Evolutionary conservation across 2,797 vertebrate species (phyloP).

Genomic region (Uromys caudimaculatus): DNA sequence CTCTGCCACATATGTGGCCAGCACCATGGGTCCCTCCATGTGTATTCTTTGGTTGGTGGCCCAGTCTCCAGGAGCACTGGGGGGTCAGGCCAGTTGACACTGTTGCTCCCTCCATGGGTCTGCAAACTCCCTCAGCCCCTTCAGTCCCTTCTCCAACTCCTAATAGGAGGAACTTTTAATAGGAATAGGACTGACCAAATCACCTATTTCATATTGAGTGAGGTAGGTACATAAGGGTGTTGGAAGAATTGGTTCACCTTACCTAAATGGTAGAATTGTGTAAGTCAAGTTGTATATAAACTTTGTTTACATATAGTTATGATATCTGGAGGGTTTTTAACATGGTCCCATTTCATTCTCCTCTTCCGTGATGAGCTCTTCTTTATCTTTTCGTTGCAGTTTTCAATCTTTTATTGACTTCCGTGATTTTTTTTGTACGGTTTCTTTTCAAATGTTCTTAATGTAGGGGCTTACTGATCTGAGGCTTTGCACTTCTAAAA

Average conservation of each 20-base stretch:
- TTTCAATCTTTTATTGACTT: constrained; percentile 16
- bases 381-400: neutral
- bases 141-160: no score
- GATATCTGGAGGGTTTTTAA: neutral
- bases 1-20: no score
- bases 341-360: neutral
- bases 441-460: neutral
- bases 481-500: neutral
- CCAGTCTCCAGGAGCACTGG: no score
- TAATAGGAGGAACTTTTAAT: no score
- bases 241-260: neutral
- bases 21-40: no score
- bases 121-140: no score
- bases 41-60: no score
- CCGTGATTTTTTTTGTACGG: neutral
- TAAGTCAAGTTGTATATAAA: neutral
- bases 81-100: no score
- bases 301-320: neutral
- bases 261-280: neutral
- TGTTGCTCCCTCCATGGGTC: no score
- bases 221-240: neutral
- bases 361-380: neutral
- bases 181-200: neutral
- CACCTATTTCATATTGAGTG: neutral
- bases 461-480: constrained; percentile 5